These are phyloP conservation scores for Hyles vespertilio DNA, from an alignment of 1,140 invertebrate species.

Conservation along the genomic window DNA sequence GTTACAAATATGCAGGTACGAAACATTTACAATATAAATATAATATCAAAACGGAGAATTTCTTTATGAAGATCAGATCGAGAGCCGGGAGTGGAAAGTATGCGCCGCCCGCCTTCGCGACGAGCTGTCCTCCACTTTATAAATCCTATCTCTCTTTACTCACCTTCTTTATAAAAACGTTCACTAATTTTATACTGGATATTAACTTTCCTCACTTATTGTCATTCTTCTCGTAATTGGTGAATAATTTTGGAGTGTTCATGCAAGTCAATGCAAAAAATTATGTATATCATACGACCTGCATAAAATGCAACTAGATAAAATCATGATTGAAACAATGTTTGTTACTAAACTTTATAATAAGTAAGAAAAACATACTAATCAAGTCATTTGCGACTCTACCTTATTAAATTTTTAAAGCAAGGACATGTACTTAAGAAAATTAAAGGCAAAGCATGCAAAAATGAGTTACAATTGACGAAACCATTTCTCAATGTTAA, in stretches of 20 bases:
- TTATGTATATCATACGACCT: background rate
- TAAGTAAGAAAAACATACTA: no score
- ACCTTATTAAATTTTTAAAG: no score
- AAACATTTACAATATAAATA: slow-evolving; percentile 72
- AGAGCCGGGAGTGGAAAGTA: slow-evolving; percentile 60
- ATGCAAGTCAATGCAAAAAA: background rate
- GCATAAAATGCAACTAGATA: no score
- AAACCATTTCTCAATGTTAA: slow-evolving; percentile 21
- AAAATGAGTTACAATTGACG: background rate
- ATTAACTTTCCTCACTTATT: background rate
- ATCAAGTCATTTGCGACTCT: no score
- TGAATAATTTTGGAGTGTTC: no score
- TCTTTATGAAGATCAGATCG: slow-evolving; percentile 73
- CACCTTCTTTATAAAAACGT: slow-evolving; percentile 12
- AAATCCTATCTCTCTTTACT: slow-evolving; percentile 29
- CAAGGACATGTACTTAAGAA: no score
- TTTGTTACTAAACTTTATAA: no score
- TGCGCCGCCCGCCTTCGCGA: slow-evolving; percentile 36
- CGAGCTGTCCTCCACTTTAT: slow-evolving; percentile 37
- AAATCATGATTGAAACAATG: no score
- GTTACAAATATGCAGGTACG: slow-evolving; percentile 73
- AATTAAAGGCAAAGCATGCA: no score
- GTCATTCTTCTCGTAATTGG: no score
- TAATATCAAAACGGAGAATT: slow-evolving; percentile 75
- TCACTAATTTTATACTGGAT: background rate